These are phyloP conservation scores for Diloba caeruleocephala DNA, from an alignment of 2,888 invertebrate genomes.

Conservation along the genomic window DNA sequence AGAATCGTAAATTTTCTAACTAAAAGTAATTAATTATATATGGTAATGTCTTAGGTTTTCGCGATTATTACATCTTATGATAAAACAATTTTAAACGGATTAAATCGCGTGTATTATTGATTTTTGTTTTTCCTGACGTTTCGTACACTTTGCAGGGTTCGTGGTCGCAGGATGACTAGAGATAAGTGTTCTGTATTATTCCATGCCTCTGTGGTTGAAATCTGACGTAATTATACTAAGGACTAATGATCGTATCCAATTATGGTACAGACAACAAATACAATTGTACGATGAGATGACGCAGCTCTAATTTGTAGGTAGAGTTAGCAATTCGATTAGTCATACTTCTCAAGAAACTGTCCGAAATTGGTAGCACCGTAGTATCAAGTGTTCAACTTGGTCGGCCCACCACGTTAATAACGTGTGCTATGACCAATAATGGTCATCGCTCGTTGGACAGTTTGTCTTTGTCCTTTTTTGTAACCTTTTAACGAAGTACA, in stretches of 20 bases:
- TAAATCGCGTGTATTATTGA: too few relatives aligned
- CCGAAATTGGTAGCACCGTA: conserved; percentile 32
- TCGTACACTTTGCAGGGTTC: too few relatives aligned
- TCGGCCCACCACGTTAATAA: conserved; percentile 32
- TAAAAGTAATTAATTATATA: too few relatives aligned
- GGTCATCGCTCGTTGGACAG: conserved; percentile 13
- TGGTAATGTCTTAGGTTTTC: too few relatives aligned
- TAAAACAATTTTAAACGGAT: too few relatives aligned
- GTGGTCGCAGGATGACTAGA: too few relatives aligned
- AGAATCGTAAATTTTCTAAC: too few relatives aligned
- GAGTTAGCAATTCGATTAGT: conserved; percentile 44
- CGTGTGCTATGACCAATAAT: conserved; percentile 22
- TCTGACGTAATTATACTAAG: conserved; percentile 27
- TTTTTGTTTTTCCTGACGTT: too few relatives aligned
- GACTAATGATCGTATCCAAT: conserved; percentile 19
- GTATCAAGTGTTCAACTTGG: conserved; percentile 4
- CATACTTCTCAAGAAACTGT: conserved; percentile 29
- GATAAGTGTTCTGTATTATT: not conserved
- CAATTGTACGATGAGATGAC: conserved; percentile 35
- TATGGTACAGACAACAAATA: conserved; percentile 35
- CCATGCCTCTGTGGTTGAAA: conserved; percentile 1
- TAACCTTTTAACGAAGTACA: not conserved
- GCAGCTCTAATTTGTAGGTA: conserved; percentile 33
- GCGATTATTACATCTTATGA: too few relatives aligned
- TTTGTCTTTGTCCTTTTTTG: conserved; percentile 25